Percentiles rank a stretch among this genome's conserved stretches.
Conservation (phyloP, 2,888 invertebrate genomes). For the Mimachlamys varia region DNA sequence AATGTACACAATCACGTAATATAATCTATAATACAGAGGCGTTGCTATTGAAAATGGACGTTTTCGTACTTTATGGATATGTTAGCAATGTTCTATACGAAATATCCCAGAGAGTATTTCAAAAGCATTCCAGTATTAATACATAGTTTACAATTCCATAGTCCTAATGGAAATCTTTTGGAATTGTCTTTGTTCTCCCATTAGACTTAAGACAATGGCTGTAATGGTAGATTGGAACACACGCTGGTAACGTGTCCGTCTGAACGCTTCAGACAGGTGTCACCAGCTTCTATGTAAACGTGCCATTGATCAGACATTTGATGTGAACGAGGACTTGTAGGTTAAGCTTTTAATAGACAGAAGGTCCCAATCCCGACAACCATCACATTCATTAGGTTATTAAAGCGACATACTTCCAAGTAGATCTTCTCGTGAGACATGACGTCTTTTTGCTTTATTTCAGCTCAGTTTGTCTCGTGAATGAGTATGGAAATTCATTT, state of each 20-base stretch:
- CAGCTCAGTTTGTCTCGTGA: too few relatives aligned
- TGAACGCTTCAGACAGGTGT: neutral
- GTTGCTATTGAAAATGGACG: neutral
- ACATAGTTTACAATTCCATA: neutral
- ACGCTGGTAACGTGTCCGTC: neutral
- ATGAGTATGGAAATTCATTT: too few relatives aligned
- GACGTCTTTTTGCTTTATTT: too few relatives aligned
- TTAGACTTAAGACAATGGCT: neutral
- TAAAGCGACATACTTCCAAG: neutral
- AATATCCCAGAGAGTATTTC: neutral
- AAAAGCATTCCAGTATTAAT: neutral
- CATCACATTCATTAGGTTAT: neutral
- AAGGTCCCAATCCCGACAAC: neutral
- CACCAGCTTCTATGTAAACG: neutral
- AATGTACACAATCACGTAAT: neutral
- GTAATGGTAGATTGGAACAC: neutral
- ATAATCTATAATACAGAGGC: neutral
- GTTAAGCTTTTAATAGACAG: neutral
- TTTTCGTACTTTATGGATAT: neutral
- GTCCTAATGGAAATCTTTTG: neutral
- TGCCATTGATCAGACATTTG: neutral
- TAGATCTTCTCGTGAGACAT: neutral
- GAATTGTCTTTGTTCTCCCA: neutral
- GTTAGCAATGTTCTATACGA: neutral
- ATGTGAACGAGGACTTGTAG: neutral